Evolutionary conservation across 2,113 vertebrate genomes (phyloP).

Genomic region (Condylura cristata): DNA sequence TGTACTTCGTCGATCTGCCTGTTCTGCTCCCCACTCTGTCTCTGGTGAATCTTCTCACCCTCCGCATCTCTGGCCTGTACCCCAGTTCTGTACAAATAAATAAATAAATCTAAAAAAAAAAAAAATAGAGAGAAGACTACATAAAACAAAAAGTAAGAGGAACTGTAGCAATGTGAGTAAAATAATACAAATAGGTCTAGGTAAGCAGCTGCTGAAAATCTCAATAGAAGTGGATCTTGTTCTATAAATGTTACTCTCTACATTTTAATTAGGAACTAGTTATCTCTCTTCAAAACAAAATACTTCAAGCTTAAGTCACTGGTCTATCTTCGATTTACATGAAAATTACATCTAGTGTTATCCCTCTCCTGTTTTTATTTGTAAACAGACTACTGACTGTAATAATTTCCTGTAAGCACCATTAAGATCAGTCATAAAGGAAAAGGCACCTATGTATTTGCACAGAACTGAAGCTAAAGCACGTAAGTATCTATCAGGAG

Average conservation of each 20-base stretch:
- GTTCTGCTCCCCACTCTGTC: no score
- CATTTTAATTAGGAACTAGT: neutral
- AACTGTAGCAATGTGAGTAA: neutral
- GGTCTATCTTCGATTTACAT: neutral
- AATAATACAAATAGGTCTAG: neutral
- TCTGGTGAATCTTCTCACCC: no score
- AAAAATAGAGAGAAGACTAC: no score
- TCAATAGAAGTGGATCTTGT: neutral
- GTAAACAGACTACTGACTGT: no score
- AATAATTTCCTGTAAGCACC: neutral
- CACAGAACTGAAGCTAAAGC: neutral
- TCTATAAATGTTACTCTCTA: neutral
- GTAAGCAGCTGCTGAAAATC: rapidly evolving
- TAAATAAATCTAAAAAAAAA: no score
- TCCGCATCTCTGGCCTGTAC: no score
- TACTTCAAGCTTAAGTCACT: neutral
- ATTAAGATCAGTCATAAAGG: neutral
- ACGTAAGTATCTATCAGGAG: neutral
- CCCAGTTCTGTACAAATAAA: no score
- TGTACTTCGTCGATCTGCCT: no score
- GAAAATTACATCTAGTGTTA: neutral
- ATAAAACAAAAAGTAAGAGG: neutral
- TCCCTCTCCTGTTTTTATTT: neutral
- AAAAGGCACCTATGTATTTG: neutral
- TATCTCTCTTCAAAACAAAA: slow-evolving; percentile 33